Conservation (phyloP, 1,140 invertebrate species). For the Panonychus citri region DNA sequence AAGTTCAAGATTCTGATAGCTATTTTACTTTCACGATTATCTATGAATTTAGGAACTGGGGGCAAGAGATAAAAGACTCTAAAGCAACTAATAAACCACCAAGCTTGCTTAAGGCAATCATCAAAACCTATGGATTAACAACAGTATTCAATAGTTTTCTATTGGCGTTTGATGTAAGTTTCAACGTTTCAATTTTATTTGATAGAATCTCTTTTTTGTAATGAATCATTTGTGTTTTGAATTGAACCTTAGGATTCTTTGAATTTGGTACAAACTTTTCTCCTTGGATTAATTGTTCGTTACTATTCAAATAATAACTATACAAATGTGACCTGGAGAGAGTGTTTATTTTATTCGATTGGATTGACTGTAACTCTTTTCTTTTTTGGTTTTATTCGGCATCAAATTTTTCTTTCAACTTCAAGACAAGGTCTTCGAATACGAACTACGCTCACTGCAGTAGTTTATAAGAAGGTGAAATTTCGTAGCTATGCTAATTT, state of each 20-base stretch:
- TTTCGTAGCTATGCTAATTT: neutral
- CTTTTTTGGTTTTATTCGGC: neutral
- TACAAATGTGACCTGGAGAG: neutral
- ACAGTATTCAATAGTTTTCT: neutral
- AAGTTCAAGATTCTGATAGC: no score
- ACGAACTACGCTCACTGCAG: neutral
- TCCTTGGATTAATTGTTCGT: neutral
- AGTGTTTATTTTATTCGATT: neutral
- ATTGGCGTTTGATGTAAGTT: neutral
- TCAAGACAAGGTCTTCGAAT: neutral
- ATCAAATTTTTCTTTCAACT: neutral
- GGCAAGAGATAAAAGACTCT: neutral
- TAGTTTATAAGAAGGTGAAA: neutral
- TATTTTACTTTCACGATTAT: no score
- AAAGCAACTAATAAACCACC: neutral
- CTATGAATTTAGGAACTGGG: no score
- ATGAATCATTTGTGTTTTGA: neutral
- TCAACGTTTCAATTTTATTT: neutral
- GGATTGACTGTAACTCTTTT: neutral
- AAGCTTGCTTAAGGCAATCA: neutral
- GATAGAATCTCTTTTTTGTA: neutral
- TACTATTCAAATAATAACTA: neutral
- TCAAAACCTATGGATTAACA: neutral
- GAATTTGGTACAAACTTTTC: neutral
- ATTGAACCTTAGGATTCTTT: neutral